Base-by-base conservation (phyloP, 2,797 vertebrate genomes). In the Coregonus suidteri region DNA sequence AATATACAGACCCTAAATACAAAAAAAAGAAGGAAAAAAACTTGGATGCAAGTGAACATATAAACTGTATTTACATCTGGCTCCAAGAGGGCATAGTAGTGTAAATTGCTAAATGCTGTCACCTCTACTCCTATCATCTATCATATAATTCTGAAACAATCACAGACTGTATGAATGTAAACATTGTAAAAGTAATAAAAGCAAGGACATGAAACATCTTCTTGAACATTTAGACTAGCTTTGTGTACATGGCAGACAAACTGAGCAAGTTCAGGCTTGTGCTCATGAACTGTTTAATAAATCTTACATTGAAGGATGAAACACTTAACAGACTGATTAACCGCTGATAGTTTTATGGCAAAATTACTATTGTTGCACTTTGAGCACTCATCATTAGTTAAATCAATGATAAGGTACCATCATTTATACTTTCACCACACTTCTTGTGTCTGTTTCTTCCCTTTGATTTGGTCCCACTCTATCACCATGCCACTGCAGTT, bases 291-390 rank as follows among this genome's bases (percentile, higher is more conserved):
- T 30, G 90, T 95, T 96, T 95, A 96, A 96, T 97, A 97, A 96
- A 96, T 95, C 95, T 95, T 91, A 90, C 93, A 93, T 93, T 87
- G 90, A 88, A 90, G 91, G 88, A 93, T 88, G 93, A 93, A 96
- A 87, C 90, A 91, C 93, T 94, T 90, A 94, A 93, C 93, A 93
- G 95, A 94, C 91, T 93, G 94, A 93, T 95, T 92, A 94, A 95
- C 95, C 96, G 94, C 95, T 96, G 96, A 96, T 96, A 95, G 93
- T 90, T 94, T 95, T 93, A 92, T 93, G 93, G 92, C 91, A 90
- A 95, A 95, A 95, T 95, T 92, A 95, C 94, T 94, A 95, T 95
- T 94, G 94, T 95, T 95, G 93, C 90, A 90, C 91, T 92, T 78
- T 37, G 86, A 93, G 93, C 90, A 92, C 93, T 94, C 93, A 93